A percentile compares a stretch with the other conserved stretches of the same genome.
Evolutionary conservation across 2,113 vertebrate species (phyloP).

Genomic region (Mirounga angustirostris): DNA sequence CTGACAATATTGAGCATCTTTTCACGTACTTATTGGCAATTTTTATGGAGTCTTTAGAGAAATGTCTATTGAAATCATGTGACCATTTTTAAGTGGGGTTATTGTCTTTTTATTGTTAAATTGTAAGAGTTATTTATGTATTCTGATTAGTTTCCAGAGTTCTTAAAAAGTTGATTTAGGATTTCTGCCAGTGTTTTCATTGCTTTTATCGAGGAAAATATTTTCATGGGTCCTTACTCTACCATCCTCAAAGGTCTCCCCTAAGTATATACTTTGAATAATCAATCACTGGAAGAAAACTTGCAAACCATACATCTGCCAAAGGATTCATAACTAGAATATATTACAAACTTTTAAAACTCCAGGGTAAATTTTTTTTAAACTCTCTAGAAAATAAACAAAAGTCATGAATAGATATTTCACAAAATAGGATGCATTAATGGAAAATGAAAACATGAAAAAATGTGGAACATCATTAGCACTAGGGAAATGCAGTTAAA

Average conservation of each 20-base stretch:
- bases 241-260: neutral
- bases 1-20: neutral
- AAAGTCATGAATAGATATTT: neutral
- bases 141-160: neutral
- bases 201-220: neutral
- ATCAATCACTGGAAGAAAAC: neutral
- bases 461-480: neutral
- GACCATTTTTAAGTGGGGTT: neutral
- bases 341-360: neutral
- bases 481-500: neutral
- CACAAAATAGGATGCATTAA: neutral
- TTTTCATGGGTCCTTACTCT: neutral
- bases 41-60: neutral
- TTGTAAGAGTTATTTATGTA: neutral
- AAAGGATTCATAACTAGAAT: neutral
- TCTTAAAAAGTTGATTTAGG: neutral
- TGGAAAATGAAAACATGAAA: neutral
- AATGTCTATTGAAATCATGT: neutral
- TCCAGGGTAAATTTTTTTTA: neutral
- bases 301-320: neutral
- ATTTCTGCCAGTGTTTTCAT: neutral
- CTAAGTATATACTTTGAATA: neutral
- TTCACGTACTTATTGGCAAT: neutral
- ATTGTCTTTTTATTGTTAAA: conserved; percentile 11
- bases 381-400: neutral